Evolutionary conservation across 2,888 invertebrate species (phyloP).

Genomic region (Drosophila gaucha): DNA sequence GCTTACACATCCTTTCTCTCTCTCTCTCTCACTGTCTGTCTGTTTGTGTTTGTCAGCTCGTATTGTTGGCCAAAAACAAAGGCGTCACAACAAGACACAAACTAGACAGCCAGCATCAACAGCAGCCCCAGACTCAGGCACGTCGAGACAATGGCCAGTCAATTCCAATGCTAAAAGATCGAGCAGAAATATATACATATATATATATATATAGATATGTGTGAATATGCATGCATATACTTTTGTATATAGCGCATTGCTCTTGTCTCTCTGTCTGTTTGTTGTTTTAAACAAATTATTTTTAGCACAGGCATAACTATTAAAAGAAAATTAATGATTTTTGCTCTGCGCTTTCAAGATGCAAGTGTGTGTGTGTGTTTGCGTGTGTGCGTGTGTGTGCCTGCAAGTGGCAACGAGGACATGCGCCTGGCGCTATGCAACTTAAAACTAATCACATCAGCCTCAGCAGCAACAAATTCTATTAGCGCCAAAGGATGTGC

Average conservation of each 20-base stretch:
- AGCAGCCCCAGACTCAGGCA: constrained; percentile 25
- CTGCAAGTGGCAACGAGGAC: constrained; percentile 47
- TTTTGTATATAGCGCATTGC: constrained; percentile 9
- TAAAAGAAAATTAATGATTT: constrained; percentile 72
- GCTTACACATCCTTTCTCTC: constrained; percentile 2
- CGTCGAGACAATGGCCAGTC: constrained; percentile 23
- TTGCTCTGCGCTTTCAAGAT: constrained; percentile 50
- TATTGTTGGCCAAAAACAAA: constrained; percentile 69
- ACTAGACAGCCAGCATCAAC: constrained; percentile 56
- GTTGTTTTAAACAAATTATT: constrained; percentile 70
- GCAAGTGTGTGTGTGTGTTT: constrained; percentile 20
- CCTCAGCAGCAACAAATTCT: constrained; percentile 60
- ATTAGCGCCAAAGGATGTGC: constrained; percentile 46
- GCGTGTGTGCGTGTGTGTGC: constrained; percentile 7
- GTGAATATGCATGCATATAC: not conserved
- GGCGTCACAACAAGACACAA: constrained; percentile 70
- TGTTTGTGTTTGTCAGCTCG: constrained; percentile 42
- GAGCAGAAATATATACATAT: constrained; percentile 4
- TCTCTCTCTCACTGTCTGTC: constrained; percentile 15
- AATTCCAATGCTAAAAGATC: constrained; percentile 19
- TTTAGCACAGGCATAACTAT: constrained; percentile 65
- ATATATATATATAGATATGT: not conserved
- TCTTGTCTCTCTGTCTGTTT: constrained; percentile 38
- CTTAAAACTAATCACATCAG: constrained; percentile 63
- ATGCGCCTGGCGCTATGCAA: constrained; percentile 64